Evolutionary conservation across 2,113 vertebrate species (phyloP), one percentile per base, ranked within the genome.

Genomic region (Brachyhypopomus gauderio): DNA sequence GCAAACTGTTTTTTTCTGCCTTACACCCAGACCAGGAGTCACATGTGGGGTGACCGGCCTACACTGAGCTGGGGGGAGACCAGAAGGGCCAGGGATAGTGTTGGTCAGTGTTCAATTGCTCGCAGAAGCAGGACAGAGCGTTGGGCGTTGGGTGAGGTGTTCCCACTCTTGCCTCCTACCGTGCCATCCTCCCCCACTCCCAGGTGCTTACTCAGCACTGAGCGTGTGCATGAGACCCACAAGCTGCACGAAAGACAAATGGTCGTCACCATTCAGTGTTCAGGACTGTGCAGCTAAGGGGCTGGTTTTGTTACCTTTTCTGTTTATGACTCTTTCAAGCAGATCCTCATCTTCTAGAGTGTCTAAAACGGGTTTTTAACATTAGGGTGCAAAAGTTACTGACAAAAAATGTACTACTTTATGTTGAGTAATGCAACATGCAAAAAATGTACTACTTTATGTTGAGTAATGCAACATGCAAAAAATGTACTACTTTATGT

Each of bases 81-180:
- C 80, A 80, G 77, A 17, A 67, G 58, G 82, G 14, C 38, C 48
- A 27, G 56, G 58, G 41, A 71, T 64, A 60, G 73, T 87, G 59
- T 74, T 38, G 56, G 84, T 82, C 72, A 64, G 52, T 25, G 52
- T 41, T 67, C 80, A 74, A 75, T 83, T 83, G 77, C 80, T 69
- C 84, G 70, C 80, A 76, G 62, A 67, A 34, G 78, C 74, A 69
- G 16, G 52, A 36, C 79, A 76, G 81, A 76, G 81, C 79, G 36
- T 82, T 59, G 36, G 77, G 75, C 23, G 27, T 38, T 69, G 62
- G 60, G 22, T 36, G 12, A 67, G 74, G 66, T 55, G 80, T 84
- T 85, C 69, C 56, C 52, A 79, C 12, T 72, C 67, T 20, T 55
- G 45, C 70, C 66, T 84, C 30, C 84, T 78, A 56, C 64, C 67